Evolutionary conservation across 2,113 vertebrate species (phyloP), one percentile per base, ranked within the genome.

Genomic region (Caloenas nicobarica): DNA sequence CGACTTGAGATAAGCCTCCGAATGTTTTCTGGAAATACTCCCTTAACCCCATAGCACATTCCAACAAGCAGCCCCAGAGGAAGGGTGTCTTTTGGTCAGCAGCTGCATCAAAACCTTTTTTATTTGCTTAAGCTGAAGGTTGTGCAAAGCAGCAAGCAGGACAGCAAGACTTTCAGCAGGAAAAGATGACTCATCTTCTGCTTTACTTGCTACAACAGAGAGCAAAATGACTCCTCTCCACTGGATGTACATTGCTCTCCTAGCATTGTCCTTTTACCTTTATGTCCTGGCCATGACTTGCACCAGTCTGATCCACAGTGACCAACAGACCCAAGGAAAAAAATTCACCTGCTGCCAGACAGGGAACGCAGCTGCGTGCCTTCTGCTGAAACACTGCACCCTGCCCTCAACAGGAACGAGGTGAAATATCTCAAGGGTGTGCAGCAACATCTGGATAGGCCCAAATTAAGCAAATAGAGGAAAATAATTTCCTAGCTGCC

Each of bases 161-260:
- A 57, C 25, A 56, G 38, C 5, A 46, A 40, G 66, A 15, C 7
- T 58, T 31, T 82, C 48, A 48, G 16, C n/a, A 58, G 60, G 50
- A 34, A 29, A 48, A 81, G 26, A 36, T 29, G 16, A 58, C 10
- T 58, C 58, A 65, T 21, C 38, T 42, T 40, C 13, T 15, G 29
- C 29, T 90, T 57, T 54, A 8, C 70, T 44, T 24, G 36, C 24
- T 33, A 36, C 19, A 22, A 5, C 50, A 18, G 31, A 33, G 4
- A 58, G 50, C 58, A 46, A 1, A 9, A 11, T 34, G 28, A 54
- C 5, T 10, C 24, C 21, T 82, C 28, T 42, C 31, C 57, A 31
- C 4, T 58, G 36, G 23, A 54, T 26, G 31, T 26, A 11, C 1
- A 0, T 17, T 29, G 33, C 58, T 2, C 18, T 81, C 24, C 9